These are phyloP conservation scores for Tiphia femorata DNA, from an alignment of 2,888 invertebrate species.

Conservation along the genomic window DNA sequence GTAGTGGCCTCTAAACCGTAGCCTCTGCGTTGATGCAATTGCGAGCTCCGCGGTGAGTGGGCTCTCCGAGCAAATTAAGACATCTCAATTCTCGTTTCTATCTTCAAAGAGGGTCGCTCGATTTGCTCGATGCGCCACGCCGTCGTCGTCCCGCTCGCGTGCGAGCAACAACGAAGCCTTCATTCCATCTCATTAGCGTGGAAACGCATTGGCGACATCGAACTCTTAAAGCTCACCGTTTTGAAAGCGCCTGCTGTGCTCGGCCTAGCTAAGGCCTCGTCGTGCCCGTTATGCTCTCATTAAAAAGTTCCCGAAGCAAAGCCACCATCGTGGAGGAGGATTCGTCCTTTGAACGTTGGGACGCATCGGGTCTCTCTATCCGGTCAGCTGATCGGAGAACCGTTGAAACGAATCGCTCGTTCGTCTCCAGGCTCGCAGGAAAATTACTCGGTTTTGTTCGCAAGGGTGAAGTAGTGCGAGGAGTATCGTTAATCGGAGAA, in stretches of 20 bases:
- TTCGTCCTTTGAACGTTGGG: too few species aligned
- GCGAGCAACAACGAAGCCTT: slow-evolving; percentile 54
- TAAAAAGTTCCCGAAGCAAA: not conserved
- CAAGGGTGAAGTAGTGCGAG: too few species aligned
- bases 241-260: not conserved
- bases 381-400: not conserved
- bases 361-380: too few species aligned
- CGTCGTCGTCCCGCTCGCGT: not conserved
- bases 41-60: not conserved
- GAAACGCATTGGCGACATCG: slow-evolving; percentile 47
- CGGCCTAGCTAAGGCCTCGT: too few species aligned
- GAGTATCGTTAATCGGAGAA: too few species aligned
- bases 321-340: too few species aligned
- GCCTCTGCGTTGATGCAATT: slow-evolving; percentile 4
- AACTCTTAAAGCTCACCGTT: not conserved
- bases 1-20: not conserved
- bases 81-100: slow-evolving; percentile 59
- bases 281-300: not conserved
- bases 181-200: slow-evolving; percentile 62
- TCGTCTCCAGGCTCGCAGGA: too few species aligned
- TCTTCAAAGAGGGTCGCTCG: slow-evolving; percentile 54
- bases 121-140: slow-evolving; percentile 16
- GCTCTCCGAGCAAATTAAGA: slow-evolving; percentile 47
- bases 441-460: too few species aligned
- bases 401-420: too few species aligned